These are phyloP conservation scores for Sternarchorhynchus goeldii DNA, from an alignment of 2,797 vertebrate genomes.

Conservation along the genomic window DNA sequence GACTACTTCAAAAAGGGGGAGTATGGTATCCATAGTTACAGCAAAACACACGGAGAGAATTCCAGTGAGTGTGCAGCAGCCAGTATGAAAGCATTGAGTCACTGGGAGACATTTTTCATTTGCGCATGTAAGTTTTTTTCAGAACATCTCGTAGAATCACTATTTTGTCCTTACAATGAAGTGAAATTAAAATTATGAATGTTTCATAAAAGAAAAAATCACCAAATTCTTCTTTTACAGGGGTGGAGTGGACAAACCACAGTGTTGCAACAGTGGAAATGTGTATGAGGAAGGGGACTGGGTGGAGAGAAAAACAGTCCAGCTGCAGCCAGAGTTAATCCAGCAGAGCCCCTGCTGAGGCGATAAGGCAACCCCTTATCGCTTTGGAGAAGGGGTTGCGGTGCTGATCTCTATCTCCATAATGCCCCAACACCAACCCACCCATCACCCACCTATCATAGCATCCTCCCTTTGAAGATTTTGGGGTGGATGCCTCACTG, in stretches of 20 bases:
- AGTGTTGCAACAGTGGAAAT: constrained; percentile 54
- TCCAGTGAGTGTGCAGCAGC: constrained; percentile 54
- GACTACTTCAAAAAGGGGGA: constrained; percentile 35
- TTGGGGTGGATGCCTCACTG: constrained; percentile 11
- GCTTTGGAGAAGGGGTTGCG: constrained; percentile 31
- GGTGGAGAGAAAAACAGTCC: constrained; percentile 43
- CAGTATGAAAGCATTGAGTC: constrained; percentile 63
- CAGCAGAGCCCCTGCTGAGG: constrained; percentile 53
- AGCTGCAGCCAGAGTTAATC: constrained; percentile 45
- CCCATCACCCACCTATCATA: constrained; percentile 33
- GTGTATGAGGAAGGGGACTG: constrained; percentile 44
- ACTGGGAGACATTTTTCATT: constrained; percentile 62
- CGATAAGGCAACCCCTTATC: constrained; percentile 57
- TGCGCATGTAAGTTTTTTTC: background rate
- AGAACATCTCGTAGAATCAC: background rate
- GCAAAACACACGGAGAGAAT: constrained; percentile 65
- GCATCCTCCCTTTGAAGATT: constrained; percentile 36
- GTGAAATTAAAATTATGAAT: background rate
- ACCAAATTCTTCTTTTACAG: constrained; percentile 20
- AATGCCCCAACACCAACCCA: constrained; percentile 42
- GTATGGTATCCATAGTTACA: constrained; percentile 64
- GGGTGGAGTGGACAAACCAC: constrained; percentile 51
- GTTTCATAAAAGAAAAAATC: background rate
- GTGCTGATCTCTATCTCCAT: constrained; percentile 54
- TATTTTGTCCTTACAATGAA: constrained; percentile 7